These are phyloP conservation scores for Phrixothrix hirtus DNA, from an alignment of 2,888 invertebrate genomes.

Conservation along the genomic window DNA sequence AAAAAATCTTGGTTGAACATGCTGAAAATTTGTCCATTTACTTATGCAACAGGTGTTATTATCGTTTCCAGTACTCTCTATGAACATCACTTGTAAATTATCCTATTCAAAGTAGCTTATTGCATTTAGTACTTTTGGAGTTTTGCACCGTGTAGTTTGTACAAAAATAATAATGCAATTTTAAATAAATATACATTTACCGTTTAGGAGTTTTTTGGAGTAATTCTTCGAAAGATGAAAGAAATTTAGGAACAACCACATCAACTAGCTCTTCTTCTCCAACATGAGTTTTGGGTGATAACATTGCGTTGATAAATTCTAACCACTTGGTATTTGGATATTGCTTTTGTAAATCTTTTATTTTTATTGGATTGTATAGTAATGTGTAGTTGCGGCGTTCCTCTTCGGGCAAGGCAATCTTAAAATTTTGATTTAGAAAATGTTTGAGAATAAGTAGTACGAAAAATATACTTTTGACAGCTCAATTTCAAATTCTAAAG, in stretches of 20 bases:
- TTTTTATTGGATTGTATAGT: slow-evolving; percentile 57
- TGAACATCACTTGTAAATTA: too few relatives aligned
- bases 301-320: slow-evolving; percentile 55
- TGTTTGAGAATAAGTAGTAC: too few relatives aligned
- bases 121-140: too few relatives aligned
- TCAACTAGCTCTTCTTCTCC: slow-evolving; percentile 54
- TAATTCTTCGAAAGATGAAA: slow-evolving; percentile 47
- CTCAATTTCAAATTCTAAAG: slow-evolving; percentile 84
- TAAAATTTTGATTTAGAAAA: slow-evolving; percentile 21
- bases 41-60: too few relatives aligned
- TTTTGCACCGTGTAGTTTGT: too few relatives aligned
- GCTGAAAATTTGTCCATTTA: too few relatives aligned
- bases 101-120: too few relatives aligned
- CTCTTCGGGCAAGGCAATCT: slow-evolving; percentile 38
- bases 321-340: slow-evolving; percentile 55
- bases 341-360: slow-evolving; percentile 54
- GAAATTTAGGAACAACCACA: slow-evolving; percentile 57
- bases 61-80: too few relatives aligned
- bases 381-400: slow-evolving; percentile 22
- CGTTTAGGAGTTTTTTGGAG: slow-evolving; percentile 31
- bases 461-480: slow-evolving; percentile 93
- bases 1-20: too few relatives aligned
- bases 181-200: too few relatives aligned
- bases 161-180: too few relatives aligned
- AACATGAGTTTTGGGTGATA: slow-evolving; percentile 45